These are phyloP conservation scores for Phalacrocorax brasilianus DNA, from an alignment of 2,113 vertebrate species.

Conservation along the genomic window DNA sequence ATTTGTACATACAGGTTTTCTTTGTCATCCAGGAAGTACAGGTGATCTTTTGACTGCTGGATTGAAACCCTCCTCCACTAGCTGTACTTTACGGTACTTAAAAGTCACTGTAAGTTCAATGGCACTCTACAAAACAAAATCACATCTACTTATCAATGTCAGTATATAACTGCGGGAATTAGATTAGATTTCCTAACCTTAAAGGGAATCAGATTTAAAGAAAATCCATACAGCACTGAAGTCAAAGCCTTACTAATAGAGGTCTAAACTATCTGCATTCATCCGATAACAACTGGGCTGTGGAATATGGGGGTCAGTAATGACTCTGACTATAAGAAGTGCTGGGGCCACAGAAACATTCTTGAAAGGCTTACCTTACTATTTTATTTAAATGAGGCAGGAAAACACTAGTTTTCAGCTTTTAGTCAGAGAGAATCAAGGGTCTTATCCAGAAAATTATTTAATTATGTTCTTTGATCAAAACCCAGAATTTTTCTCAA, in stretches of 20 bases:
- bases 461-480: neutral
- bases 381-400: neutral
- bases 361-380: neutral
- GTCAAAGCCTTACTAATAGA: neutral
- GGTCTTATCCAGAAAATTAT: neutral
- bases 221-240: neutral
- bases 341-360: neutral
- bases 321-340: neutral
- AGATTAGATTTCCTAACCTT: neutral
- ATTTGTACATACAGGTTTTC: slow-evolving; percentile 77
- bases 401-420: neutral
- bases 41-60: slow-evolving; percentile 65
- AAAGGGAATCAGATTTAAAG: neutral
- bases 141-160: neutral
- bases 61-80: slow-evolving; percentile 83
- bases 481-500: neutral
- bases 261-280: neutral
- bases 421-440: neutral
- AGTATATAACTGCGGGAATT: neutral
- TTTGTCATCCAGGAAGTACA: slow-evolving; percentile 82
- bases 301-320: neutral
- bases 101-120: slow-evolving; percentile 82
- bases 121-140: slow-evolving; percentile 47
- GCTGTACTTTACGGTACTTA: slow-evolving; percentile 82
- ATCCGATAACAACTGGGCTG: neutral